Evolutionary conservation across 2,113 vertebrate species (phyloP).

Genomic region (Apodemus speciosus): DNA sequence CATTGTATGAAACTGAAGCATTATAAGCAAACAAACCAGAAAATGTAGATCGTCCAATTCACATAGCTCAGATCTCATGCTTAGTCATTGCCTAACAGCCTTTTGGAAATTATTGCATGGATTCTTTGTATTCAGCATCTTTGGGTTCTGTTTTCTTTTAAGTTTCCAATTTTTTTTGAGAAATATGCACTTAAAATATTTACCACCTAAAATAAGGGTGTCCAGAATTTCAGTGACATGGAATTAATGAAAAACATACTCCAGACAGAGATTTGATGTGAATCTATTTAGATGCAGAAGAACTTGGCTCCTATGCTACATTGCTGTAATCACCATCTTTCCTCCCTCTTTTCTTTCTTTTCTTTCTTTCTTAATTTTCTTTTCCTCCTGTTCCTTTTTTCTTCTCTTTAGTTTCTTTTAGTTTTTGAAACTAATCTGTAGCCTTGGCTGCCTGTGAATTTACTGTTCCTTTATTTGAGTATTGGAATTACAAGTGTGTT

Average conservation of each 20-base stretch:
- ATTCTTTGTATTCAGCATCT: neutral
- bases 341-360: neutral
- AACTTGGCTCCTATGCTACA: neutral
- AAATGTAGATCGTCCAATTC: neutral
- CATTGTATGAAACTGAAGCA: neutral
- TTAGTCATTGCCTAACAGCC: neutral
- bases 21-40: neutral
- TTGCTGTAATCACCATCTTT: neutral
- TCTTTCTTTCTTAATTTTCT: neutral
- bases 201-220: constrained; percentile 18
- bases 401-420: neutral
- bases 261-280: constrained; percentile 33
- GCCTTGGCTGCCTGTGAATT: neutral
- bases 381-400: neutral
- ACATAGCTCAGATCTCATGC: neutral
- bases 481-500: neutral
- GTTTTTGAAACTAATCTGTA: neutral
- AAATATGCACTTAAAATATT: constrained; percentile 52
- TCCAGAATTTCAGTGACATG: neutral
- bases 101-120: neutral
- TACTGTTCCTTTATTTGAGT: neutral
- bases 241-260: constrained; percentile 12
- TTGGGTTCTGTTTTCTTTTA: constrained; percentile 1
- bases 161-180: constrained; percentile 41
- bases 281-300: neutral